Conservation (phyloP, 2,888 invertebrate genomes). For the Harpalus rubripes region DNA sequence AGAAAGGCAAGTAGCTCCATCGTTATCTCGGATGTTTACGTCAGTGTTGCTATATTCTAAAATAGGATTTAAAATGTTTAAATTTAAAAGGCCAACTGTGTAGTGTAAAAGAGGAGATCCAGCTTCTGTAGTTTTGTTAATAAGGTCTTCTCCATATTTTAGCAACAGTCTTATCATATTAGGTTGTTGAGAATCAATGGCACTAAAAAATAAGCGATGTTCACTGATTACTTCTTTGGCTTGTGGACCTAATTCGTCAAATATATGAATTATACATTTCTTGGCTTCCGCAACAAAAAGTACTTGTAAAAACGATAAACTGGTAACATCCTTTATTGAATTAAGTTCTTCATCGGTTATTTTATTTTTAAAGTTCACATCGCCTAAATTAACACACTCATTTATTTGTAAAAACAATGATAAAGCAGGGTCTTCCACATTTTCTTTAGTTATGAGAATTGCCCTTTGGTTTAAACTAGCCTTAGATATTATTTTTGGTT, state of each 20-base stretch:
- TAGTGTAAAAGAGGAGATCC: not conserved
- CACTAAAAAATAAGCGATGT: not conserved
- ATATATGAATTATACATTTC: not conserved
- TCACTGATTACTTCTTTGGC: not conserved
- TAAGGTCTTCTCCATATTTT: not conserved
- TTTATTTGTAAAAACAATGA: too few relatives aligned
- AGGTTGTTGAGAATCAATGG: not conserved
- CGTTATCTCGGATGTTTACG: not conserved
- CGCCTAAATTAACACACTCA: too few relatives aligned
- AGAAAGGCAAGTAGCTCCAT: not conserved
- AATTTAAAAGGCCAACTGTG: not conserved
- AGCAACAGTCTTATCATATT: not conserved
- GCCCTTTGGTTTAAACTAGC: not conserved
- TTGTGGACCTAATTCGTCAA: not conserved
- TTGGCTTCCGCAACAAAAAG: not conserved
- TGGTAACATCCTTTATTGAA: not conserved
- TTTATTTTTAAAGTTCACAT: too few relatives aligned
- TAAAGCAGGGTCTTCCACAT: too few relatives aligned
- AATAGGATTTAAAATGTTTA: not conserved
- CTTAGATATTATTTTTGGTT: not conserved
- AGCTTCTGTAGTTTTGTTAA: not conserved
- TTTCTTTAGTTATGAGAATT: too few relatives aligned
- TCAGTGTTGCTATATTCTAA: not conserved
- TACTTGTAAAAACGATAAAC: not conserved
- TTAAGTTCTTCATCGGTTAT: too few relatives aligned